These are phyloP conservation scores for Caenorhabditis drosophilae DNA, from an alignment of 2,888 invertebrate species.

Conservation along the genomic window DNA sequence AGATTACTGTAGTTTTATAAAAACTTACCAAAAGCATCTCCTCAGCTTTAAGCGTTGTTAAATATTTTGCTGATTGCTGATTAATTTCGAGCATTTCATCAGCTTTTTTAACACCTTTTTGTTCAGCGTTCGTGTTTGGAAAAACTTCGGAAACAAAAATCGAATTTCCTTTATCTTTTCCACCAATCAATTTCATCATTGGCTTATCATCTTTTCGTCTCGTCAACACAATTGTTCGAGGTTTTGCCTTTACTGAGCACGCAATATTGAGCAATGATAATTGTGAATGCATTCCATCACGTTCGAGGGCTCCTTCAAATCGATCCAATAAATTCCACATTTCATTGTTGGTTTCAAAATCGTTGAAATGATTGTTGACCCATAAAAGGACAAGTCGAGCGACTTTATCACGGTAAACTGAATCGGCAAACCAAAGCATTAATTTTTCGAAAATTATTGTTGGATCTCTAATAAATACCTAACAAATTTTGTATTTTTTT, in stretches of 20 bases:
- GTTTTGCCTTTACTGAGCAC: slow-evolving; percentile 93
- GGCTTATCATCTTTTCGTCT: slow-evolving; percentile 28
- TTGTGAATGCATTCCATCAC: slow-evolving; percentile 80
- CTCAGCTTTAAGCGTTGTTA: slow-evolving; percentile 79
- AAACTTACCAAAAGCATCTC: slow-evolving; percentile 41
- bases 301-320: slow-evolving; percentile 54
- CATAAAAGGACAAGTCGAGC: slow-evolving; percentile 93
- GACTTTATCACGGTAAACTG: slow-evolving; percentile 75
- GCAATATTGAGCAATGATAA: slow-evolving; percentile 86
- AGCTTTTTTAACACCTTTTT: slow-evolving; percentile 91
- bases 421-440: slow-evolving; percentile 87
- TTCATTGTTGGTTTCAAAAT: slow-evolving; percentile 91
- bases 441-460: slow-evolving; percentile 85
- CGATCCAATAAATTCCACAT: slow-evolving; percentile 81
- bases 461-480: slow-evolving; percentile 84
- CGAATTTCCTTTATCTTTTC: slow-evolving; percentile 20
- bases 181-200: slow-evolving; percentile 35
- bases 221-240: slow-evolving; percentile 86
- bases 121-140: slow-evolving; percentile 89
- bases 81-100: slow-evolving; percentile 91
- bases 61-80: slow-evolving; percentile 92
- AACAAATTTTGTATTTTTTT: background rate
- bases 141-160: slow-evolving; percentile 75
- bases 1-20: too few species aligned
- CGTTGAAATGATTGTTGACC: slow-evolving; percentile 98